A percentile compares a stretch with the other conserved stretches of the same genome.
Evolutionary conservation across 2,113 vertebrate species (phyloP).

Genomic region (Onychostoma macrolepis): DNA sequence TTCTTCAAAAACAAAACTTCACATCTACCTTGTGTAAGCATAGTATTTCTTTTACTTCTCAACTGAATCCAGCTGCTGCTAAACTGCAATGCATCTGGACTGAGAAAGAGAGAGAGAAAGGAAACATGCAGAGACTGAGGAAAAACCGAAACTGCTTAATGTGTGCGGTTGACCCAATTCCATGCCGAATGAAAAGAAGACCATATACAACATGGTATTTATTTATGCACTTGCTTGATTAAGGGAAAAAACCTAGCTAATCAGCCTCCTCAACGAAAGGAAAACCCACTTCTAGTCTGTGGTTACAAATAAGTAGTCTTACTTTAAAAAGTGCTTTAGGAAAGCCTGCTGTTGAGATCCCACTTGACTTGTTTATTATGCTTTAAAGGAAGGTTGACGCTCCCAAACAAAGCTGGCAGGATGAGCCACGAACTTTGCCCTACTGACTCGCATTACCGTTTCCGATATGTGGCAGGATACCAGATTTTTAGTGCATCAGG

Average conservation of each 20-base stretch:
- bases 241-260: constrained; percentile 54
- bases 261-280: constrained; percentile 57
- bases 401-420: constrained; percentile 11
- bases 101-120: neutral
- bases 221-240: constrained; percentile 58
- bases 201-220: constrained; percentile 51
- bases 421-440: constrained; percentile 9
- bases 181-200: constrained; percentile 70
- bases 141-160: constrained; percentile 62
- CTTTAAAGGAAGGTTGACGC: neutral
- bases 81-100: constrained; percentile 59
- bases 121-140: constrained; percentile 51
- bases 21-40: constrained; percentile 23
- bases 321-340: constrained; percentile 14
- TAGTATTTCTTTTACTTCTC: constrained; percentile 50
- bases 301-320: constrained; percentile 59
- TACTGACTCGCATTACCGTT: neutral
- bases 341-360: constrained; percentile 10
- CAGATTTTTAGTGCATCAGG: neutral
- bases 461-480: neutral
- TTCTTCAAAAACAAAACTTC: neutral
- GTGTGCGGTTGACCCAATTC: constrained; percentile 81
- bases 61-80: constrained; percentile 65
- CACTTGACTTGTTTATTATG: neutral
- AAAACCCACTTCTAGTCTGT: constrained; percentile 65